phyloP scores from a whole-genome alignment of 2,113 vertebrate genomes.

The Corythornis cristatus region DNA sequence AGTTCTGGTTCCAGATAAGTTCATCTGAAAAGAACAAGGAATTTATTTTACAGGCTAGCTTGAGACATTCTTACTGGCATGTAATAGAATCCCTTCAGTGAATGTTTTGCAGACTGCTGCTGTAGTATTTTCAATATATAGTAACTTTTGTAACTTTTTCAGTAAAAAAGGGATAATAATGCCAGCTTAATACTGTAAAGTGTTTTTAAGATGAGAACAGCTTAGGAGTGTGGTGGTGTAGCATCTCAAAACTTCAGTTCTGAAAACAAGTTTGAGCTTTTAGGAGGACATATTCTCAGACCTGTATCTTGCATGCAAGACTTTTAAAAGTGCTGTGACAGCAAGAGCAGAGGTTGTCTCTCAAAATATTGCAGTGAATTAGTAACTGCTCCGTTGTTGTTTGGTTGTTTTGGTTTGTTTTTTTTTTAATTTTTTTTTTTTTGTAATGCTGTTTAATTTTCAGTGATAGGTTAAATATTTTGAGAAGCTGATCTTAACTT shows the following conservation, averaged over 20 bases:
- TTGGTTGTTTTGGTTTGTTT: not conserved
- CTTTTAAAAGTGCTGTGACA: not conserved
- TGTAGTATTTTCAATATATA: not conserved
- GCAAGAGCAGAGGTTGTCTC: not conserved
- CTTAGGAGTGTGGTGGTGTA: not conserved
- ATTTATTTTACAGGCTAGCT: not conserved
- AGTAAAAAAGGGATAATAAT: not conserved
- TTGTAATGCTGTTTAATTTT: not conserved
- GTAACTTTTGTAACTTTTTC: not conserved
- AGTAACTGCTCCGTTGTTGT: not conserved
- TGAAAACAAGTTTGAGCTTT: not conserved
- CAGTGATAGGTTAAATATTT: not conserved
- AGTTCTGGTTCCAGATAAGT: not conserved
- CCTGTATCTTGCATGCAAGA: not conserved
- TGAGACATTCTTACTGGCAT: not conserved
- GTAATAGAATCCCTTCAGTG: not conserved
- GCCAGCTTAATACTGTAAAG: not conserved
- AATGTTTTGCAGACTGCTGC: conserved; percentile 4
- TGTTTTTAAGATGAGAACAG: not conserved
- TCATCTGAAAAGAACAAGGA: not conserved
- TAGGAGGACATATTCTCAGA: not conserved
- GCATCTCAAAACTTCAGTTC: not conserved
- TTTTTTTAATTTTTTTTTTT: not conserved
- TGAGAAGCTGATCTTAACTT: not conserved
- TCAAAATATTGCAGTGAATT: not conserved